A percentile compares a stretch with the other conserved stretches of the same genome.
Evolutionary conservation across 2,797 vertebrate species (phyloP).

Genomic region (Pipistrellus nathusii): DNA sequence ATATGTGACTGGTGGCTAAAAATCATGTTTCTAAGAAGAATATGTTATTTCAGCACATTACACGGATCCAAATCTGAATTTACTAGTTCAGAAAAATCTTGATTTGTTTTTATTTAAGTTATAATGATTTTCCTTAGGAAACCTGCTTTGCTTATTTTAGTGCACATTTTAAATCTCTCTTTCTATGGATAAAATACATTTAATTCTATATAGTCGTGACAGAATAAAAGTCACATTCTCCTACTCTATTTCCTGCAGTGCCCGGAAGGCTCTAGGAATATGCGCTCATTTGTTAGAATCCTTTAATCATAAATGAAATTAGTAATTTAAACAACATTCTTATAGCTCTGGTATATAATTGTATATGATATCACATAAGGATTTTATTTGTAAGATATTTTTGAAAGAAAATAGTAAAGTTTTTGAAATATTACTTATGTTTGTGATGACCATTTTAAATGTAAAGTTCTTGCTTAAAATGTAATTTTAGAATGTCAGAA

Average conservation of each 20-base stretch:
- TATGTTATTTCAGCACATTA: neutral
- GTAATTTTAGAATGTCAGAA: neutral
- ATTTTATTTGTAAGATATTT: slow-evolving; percentile 46
- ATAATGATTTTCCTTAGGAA: neutral
- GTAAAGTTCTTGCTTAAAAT: slow-evolving; percentile 14
- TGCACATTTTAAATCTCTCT: neutral
- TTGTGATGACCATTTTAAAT: neutral
- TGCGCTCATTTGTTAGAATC: slow-evolving; percentile 14
- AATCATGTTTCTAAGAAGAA: neutral
- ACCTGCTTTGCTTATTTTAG: neutral
- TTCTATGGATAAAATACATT: neutral
- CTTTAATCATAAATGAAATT: slow-evolving; percentile 48
- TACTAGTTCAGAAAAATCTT: slow-evolving; percentile 46
- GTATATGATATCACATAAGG: neutral
- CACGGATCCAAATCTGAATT: neutral
- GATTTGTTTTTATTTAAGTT: slow-evolving; percentile 37
- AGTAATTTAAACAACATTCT: slow-evolving; percentile 5
- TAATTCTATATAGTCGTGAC: neutral
- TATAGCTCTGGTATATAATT: neutral
- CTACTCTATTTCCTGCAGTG: neutral
- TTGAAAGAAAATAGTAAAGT: neutral
- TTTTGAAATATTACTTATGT: slow-evolving; percentile 20
- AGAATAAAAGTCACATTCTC: slow-evolving; percentile 3
- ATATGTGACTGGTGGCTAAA: neutral
- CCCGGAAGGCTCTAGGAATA: slow-evolving; percentile 57